phyloP scores from a whole-genome alignment of 1,140 invertebrate genomes.

The Tribolium castaneum region DNA sequence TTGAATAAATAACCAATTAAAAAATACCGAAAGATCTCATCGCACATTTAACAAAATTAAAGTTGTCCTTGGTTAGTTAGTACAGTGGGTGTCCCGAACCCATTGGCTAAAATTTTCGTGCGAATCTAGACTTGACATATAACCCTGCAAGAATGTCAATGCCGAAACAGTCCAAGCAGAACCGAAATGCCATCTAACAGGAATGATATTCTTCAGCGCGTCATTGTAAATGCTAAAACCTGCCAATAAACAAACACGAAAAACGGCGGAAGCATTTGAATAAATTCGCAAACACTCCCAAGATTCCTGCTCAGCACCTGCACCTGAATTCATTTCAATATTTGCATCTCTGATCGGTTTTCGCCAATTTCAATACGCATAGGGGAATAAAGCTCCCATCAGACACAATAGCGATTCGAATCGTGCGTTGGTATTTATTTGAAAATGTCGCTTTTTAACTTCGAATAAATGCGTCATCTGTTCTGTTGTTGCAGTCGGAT shows the following conservation, averaged over 20 bases:
- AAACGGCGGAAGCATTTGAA: not conserved
- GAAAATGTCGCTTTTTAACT: slow-evolving; percentile 1
- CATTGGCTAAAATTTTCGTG: not conserved
- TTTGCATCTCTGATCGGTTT: not conserved
- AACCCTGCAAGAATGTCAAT: not conserved
- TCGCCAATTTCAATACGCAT: not conserved
- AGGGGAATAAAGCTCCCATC: too few relatives aligned
- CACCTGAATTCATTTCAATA: not conserved
- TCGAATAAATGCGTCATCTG: slow-evolving; percentile 14
- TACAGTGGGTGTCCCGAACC: not conserved
- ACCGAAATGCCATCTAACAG: not conserved
- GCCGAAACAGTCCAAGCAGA: not conserved
- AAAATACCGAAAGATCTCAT: not conserved
- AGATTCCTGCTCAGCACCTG: not conserved
- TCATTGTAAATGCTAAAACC: too few relatives aligned
- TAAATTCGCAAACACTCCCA: not conserved
- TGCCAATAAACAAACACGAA: not conserved
- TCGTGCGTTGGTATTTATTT: not conserved
- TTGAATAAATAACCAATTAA: not conserved
- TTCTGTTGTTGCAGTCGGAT: not conserved
- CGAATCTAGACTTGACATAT: not conserved
- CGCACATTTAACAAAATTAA: not conserved
- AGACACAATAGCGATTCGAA: not conserved
- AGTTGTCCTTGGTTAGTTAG: not conserved
- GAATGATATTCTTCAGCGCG: too few relatives aligned